These are phyloP conservation scores for Dugesia japonica DNA, from an alignment of 2,888 invertebrate genomes.

Conservation along the genomic window DNA sequence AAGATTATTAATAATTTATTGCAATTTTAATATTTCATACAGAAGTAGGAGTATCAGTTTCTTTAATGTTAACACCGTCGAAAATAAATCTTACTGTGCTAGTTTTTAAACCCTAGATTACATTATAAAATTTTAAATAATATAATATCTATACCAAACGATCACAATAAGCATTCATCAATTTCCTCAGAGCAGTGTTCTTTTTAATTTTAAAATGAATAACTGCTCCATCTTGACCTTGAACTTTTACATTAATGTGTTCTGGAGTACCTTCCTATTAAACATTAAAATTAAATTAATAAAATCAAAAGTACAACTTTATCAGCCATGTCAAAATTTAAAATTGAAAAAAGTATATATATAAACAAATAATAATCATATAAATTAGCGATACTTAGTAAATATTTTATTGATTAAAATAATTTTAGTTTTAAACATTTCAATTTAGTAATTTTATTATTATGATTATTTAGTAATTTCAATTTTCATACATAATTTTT, in stretches of 20 bases:
- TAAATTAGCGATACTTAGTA: too few relatives aligned
- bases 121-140: not conserved
- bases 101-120: conserved; percentile 62
- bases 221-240: conserved; percentile 82
- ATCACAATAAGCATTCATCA: conserved; percentile 89
- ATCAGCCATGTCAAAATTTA: not conserved
- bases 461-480: too few relatives aligned
- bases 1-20: not conserved
- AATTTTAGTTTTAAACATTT: too few relatives aligned
- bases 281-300: not conserved
- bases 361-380: not conserved
- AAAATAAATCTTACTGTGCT: conserved; percentile 77
- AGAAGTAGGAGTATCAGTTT: conserved; percentile 68
- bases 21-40: conserved; percentile 37
- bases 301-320: not conserved
- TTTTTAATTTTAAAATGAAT: conserved; percentile 92
- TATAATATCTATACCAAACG: conserved; percentile 57
- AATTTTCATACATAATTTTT: too few relatives aligned
- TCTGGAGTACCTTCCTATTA: conserved; percentile 36
- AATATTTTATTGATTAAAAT: too few relatives aligned
- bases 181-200: conserved; percentile 75
- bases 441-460: too few relatives aligned
- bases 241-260: conserved; percentile 68
- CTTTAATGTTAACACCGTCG: conserved; percentile 77
- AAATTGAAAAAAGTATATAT: not conserved